A percentile compares a stretch with the other conserved stretches of the same genome.
These are phyloP conservation scores for Cryptosula pallasiana DNA, from an alignment of 2,888 invertebrate genomes.

Conservation along the genomic window DNA sequence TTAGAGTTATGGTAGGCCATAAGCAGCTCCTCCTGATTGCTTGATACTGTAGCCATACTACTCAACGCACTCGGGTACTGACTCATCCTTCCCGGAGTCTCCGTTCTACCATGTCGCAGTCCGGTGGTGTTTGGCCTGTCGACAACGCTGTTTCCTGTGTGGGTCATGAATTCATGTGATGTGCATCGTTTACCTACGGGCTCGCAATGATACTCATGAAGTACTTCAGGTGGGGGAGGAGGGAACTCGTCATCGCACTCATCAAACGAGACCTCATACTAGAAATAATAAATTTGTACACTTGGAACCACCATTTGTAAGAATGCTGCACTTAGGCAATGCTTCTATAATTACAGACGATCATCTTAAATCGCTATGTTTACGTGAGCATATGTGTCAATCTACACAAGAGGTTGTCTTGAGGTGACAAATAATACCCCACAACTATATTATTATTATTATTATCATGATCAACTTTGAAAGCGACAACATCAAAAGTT, in stretches of 20 bases:
- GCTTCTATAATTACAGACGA: no score
- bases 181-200: neutral
- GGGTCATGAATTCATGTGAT: neutral
- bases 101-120: neutral
- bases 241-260: neutral
- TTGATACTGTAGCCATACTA: conserved; percentile 45
- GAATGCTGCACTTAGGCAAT: no score
- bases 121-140: conserved; percentile 9
- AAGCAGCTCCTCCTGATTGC: conserved; percentile 43
- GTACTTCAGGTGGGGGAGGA: neutral
- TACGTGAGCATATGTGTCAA: no score
- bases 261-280: neutral
- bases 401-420: no score
- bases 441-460: no score
- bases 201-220: neutral
- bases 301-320: no score
- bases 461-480: no score
- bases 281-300: no score
- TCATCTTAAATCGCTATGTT: no score
- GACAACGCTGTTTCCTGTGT: neutral
- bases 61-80: conserved; percentile 37
- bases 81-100: neutral
- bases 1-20: conserved; percentile 44
- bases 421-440: no score
- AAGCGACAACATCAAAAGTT: no score